A percentile compares a stretch with the other conserved stretches of the same genome.
These are phyloP conservation scores for Andrena hattorfiana DNA, from an alignment of 2,888 invertebrate species.

Conservation along the genomic window DNA sequence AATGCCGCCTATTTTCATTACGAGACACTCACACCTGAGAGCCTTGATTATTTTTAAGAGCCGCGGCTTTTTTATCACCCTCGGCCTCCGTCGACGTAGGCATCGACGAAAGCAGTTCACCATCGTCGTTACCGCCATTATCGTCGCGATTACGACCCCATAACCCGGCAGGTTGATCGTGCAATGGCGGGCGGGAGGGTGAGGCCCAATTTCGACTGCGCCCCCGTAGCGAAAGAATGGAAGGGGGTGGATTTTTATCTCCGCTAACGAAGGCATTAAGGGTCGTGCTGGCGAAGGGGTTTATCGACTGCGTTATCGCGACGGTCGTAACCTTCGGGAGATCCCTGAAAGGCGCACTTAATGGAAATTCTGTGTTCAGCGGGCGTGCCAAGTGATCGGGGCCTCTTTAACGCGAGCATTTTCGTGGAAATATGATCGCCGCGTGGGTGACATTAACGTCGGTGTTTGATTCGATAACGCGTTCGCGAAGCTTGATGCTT, in stretches of 20 bases:
- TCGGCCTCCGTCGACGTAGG: neutral
- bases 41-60: conserved; percentile 2
- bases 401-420: conserved; percentile 1
- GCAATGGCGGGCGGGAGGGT: neutral
- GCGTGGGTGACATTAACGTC: conserved; percentile 5
- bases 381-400: conserved; percentile 14
- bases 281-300: neutral
- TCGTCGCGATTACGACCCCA: conserved; percentile 11
- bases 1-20: neutral
- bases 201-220: neutral
- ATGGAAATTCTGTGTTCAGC: conserved; percentile 33
- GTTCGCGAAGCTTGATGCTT: neutral
- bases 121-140: conserved; percentile 31
- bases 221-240: neutral
- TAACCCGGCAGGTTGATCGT: conserved; percentile 12
- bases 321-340: conserved; percentile 18
- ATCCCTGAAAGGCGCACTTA: conserved; percentile 1
- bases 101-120: conserved; percentile 43
- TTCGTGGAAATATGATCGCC: conserved; percentile 11
- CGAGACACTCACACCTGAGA: neutral
- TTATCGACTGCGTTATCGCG: conserved; percentile 23
- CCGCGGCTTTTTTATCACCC: neutral
- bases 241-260: conserved; percentile 18
- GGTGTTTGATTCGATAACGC: neutral
- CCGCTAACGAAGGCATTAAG: conserved; percentile 28